phyloP scores from a whole-genome alignment of 2,797 vertebrate species.

The Clamator glandarius region DNA sequence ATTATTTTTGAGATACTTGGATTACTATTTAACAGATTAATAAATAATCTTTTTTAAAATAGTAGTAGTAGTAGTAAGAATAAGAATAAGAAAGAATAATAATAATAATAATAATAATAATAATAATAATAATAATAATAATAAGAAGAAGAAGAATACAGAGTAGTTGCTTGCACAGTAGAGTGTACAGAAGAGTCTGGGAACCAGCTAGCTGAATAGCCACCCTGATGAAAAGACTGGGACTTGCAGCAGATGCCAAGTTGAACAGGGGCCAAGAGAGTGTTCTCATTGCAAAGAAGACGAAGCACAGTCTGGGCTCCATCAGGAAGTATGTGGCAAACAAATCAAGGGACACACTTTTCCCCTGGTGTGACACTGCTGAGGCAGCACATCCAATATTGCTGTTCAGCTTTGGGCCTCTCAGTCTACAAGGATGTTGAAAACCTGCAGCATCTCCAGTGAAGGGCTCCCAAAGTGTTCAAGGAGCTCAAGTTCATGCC shows the following conservation, averaged over 20 bases:
- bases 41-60: not conserved
- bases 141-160: too few relatives aligned
- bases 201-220: not conserved
- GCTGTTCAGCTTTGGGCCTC: not conserved
- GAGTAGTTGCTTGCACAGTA: not conserved
- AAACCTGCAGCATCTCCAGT: not conserved
- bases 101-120: too few relatives aligned
- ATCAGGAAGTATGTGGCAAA: not conserved
- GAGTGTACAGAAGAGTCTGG: not conserved
- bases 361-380: not conserved
- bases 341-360: fast-evolving
- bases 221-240: not conserved
- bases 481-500: not conserved
- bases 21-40: not conserved
- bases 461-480: not conserved
- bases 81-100: too few relatives aligned
- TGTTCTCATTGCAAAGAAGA: not conserved
- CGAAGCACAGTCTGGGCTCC: not conserved
- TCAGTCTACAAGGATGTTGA: not conserved
- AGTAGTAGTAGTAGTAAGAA: too few relatives aligned
- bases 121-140: too few relatives aligned
- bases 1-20: not conserved
- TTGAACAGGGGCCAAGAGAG: not conserved
- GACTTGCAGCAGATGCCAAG: not conserved
- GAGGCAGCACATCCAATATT: not conserved